Conservation (phyloP, 2,888 invertebrate genomes). For the Agrotis ipsilon region DNA sequence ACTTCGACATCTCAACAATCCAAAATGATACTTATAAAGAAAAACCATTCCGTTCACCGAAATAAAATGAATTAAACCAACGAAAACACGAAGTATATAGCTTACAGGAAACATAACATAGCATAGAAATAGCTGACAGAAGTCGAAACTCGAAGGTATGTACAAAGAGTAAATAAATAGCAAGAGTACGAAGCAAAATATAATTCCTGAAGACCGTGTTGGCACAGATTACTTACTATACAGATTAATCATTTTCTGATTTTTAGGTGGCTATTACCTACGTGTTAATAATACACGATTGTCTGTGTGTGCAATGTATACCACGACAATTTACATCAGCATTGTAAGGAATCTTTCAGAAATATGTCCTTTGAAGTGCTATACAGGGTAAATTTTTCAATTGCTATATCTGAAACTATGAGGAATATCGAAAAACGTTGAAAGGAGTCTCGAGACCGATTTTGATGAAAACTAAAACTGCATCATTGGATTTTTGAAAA, state of each 20-base stretch:
- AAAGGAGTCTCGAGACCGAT: too few relatives aligned
- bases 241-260: constrained; percentile 12
- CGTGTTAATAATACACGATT: not conserved
- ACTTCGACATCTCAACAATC: constrained; percentile 67
- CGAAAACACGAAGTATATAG: constrained; percentile 70
- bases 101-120: constrained; percentile 70
- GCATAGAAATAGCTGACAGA: constrained; percentile 64
- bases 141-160: constrained; percentile 60
- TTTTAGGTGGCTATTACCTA: too few relatives aligned
- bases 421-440: too few relatives aligned
- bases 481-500: too few relatives aligned
- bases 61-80: constrained; percentile 66
- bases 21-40: constrained; percentile 71
- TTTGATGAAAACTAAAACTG: too few relatives aligned
- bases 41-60: constrained; percentile 71
- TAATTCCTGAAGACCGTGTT: constrained; percentile 39
- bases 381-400: too few relatives aligned
- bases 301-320: not conserved
- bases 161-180: constrained; percentile 75
- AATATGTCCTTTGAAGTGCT: too few relatives aligned
- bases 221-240: constrained; percentile 55
- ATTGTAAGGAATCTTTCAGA: not conserved
- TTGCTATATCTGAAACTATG: too few relatives aligned
- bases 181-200: constrained; percentile 81
- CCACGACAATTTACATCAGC: not conserved